Base-by-base conservation (phyloP, 2,113 vertebrate genomes). In the Lutjanus erythropterus region DNA sequence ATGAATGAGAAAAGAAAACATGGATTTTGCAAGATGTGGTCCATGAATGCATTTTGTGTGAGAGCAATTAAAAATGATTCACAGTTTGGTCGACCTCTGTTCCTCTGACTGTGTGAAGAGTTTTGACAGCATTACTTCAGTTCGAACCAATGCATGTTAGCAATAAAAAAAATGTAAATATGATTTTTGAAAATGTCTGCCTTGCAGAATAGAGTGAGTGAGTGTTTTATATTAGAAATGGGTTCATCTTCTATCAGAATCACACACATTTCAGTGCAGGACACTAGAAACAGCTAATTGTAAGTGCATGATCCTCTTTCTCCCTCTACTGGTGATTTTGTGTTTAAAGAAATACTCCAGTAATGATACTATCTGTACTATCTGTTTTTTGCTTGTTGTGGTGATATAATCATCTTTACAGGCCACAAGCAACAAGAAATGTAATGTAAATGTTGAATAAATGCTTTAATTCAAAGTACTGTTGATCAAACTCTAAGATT, bases 291-390 rank as follows among this genome's bases (percentile, higher is more conserved):
- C 16, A 19, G 12, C 27, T 27, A 21, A 23, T 7, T 70, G 31
- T 11, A 58, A n/a, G n/a, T n/a, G 59, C 58, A n/a, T 47, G 41
- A 60, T 61, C n/a, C 73, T 88, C 71, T 90, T 12, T 0, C 87
- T 52, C 91, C 88, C 80, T 78, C 92, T 91, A 75, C 58, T 87
- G 93, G 93, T 80, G 18, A 58, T 4, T n/a, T 11, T 14, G 55
- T 42, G 29, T 60, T 25, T 29, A 9, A 74, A 21, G 7, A 33
- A 42, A 25, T 3, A 35, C 25, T 11, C 16, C 3, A n/a, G 19
- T 15, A 23, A 47, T 37, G 11, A 14, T 21, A 23, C 14, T 21
- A 25, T 44, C 6, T 10, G 3, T 2, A 19, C 3, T 31, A 15
- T 49, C 2, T 5, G 5, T 62, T 15, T 41, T 4, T 42, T 29